Percentiles rank a stretch among this genome's conserved stretches.
Evolutionary conservation across 2,888 invertebrate genomes (phyloP).

Genomic region (Disparrhopalites patrizii): DNA sequence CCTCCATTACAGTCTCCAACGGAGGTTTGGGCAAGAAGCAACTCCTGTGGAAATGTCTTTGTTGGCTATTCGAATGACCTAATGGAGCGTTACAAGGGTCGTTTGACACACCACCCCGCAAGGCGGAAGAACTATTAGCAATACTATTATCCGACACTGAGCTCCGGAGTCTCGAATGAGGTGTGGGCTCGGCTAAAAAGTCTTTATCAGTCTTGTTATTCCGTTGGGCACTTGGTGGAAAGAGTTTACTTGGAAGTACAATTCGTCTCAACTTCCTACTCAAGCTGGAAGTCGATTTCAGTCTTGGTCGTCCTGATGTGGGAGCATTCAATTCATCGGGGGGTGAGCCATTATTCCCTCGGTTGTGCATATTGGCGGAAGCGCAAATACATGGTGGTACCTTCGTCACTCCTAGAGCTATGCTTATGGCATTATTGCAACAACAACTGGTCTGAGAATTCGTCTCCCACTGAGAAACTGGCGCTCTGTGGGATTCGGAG

Average conservation of each 20-base stretch:
- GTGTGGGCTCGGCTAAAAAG: neutral
- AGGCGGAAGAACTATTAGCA: constrained; percentile 22
- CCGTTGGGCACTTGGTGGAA: constrained; percentile 23
- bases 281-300: constrained; percentile 36
- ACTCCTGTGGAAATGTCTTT: constrained; percentile 45
- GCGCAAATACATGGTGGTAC: constrained; percentile 3
- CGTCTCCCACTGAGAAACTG: constrained; percentile 8
- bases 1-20: constrained; percentile 46
- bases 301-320: constrained; percentile 15
- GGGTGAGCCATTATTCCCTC: neutral
- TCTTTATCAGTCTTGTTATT: constrained; percentile 3
- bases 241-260: constrained; percentile 42
- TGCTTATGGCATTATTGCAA: neutral
- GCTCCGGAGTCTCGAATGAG: constrained; percentile 36
- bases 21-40: constrained; percentile 47
- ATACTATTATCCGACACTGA: constrained; percentile 47
- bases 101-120: neutral
- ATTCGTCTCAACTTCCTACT: constrained; percentile 43
- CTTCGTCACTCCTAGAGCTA: neutral
- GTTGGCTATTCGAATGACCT: constrained; percentile 26
- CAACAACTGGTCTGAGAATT: neutral
- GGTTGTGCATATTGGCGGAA: neutral
- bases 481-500: constrained; percentile 1
- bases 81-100: constrained; percentile 12
- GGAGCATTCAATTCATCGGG: too few species aligned